Conservation (phyloP, 1,140 invertebrate species). For the Uloborus diversus region DNA sequence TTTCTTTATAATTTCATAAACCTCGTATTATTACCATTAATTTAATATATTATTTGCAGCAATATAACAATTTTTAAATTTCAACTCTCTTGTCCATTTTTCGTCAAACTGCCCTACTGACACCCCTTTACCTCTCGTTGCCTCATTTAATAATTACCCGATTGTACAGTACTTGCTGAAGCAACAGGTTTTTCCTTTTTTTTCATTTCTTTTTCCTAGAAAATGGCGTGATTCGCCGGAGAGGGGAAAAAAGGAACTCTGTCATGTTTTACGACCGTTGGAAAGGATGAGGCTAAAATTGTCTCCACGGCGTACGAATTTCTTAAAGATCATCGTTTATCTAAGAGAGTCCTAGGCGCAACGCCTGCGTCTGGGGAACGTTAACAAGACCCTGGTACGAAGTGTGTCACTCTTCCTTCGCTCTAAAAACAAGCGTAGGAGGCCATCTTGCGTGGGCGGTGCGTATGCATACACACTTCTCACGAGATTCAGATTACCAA, state of each 20-base stretch:
- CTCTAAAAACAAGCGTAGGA: conserved; percentile 35
- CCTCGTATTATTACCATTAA: too few relatives aligned
- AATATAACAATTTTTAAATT: too few relatives aligned
- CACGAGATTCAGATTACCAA: conserved; percentile 49
- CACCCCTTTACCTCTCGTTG: too few relatives aligned
- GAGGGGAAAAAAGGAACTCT: neutral
- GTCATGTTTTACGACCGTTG: neutral
- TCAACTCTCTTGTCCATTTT: too few relatives aligned
- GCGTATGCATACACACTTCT: conserved; percentile 31
- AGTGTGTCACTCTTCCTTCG: conserved; percentile 47
- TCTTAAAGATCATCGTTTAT: neutral
- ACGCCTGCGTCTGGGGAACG: conserved; percentile 28
- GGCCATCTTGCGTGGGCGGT: conserved; percentile 25
- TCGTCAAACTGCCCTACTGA: too few relatives aligned
- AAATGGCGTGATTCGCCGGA: neutral
- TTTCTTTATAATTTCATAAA: too few relatives aligned
- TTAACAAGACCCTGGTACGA: conserved; percentile 26
- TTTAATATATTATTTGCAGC: too few relatives aligned
- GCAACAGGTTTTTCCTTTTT: too few relatives aligned
- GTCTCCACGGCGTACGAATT: conserved; percentile 16
- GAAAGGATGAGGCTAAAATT: conserved; percentile 2
- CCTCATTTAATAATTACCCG: too few relatives aligned
- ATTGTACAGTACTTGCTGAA: too few relatives aligned
- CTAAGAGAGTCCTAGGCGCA: neutral
- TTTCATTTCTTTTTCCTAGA: neutral